A percentile compares a stretch with the other conserved stretches of the same genome.
phyloP scores from a whole-genome alignment of 2,888 invertebrate genomes.

The Tupiocoris notatus region DNA sequence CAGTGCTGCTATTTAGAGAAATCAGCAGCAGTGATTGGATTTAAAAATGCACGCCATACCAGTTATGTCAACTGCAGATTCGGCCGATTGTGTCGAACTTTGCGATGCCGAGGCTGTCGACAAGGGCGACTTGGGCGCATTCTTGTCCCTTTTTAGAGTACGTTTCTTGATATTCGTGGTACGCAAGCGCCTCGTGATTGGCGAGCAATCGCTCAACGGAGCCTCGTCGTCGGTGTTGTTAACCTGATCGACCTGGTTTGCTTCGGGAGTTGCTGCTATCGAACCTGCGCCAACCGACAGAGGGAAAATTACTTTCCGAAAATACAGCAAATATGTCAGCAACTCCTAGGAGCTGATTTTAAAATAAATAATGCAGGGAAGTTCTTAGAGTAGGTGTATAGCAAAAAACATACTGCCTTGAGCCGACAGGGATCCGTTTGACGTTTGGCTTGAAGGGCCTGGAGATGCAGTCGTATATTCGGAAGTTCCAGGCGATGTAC shows the following conservation, averaged over 20 bases:
- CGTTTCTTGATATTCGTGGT: conserved; percentile 42
- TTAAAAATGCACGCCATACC: no score
- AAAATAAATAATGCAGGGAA: no score
- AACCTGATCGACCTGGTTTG: conserved; percentile 35
- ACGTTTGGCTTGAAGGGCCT: conserved; percentile 52
- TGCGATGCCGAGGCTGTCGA: conserved; percentile 21
- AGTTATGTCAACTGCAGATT: conserved; percentile 14
- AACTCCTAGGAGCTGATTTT: background rate
- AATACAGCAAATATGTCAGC: no score
- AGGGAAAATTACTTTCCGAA: no score
- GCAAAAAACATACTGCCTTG: conserved; percentile 37
- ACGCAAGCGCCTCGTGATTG: conserved; percentile 46
- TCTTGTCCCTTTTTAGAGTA: conserved; percentile 45
- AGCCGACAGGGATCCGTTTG: conserved; percentile 37
- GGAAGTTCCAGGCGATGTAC: conserved; percentile 55
- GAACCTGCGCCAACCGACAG: conserved; percentile 5
- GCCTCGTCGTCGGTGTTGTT: conserved; percentile 46
- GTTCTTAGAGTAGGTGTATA: no score
- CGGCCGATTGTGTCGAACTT: conserved; percentile 10
- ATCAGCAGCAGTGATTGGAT: no score
- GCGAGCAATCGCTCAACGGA: conserved; percentile 47
- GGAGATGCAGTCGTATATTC: conserved; percentile 53
- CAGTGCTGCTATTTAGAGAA: no score
- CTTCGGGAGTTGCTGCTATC: conserved; percentile 21
- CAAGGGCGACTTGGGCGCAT: conserved; percentile 29